A percentile compares a stretch with the other conserved stretches of the same genome.
Conservation (phyloP, 2,888 invertebrate genomes). For the Scaeva pyrastri region DNA sequence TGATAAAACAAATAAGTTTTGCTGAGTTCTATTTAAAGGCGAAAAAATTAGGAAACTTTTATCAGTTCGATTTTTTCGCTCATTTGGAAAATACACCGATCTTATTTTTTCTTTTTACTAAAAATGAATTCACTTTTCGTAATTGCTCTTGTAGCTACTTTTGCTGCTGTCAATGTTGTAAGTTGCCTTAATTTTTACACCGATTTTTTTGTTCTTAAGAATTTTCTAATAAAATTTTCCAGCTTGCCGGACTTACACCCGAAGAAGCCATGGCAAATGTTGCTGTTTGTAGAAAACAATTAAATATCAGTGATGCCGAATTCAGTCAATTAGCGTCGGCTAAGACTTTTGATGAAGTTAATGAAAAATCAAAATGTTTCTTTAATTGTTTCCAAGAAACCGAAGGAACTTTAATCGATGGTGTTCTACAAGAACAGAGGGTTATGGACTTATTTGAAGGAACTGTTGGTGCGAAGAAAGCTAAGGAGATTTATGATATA, state of each 20-base stretch:
- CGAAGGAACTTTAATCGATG: constrained; percentile 8
- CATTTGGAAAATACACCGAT: background rate
- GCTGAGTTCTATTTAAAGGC: too few relatives aligned
- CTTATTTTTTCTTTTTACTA: too few relatives aligned
- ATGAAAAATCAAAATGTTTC: constrained; percentile 6
- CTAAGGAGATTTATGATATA: constrained; percentile 15
- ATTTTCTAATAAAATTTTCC: background rate
- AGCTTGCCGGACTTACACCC: constrained; percentile 3
- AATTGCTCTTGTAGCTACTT: background rate
- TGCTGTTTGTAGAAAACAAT: background rate
- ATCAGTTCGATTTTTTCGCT: background rate
- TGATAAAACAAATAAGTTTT: too few relatives aligned
- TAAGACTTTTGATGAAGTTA: background rate
- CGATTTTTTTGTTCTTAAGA: too few relatives aligned
- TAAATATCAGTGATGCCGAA: background rate
- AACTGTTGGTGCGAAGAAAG: background rate
- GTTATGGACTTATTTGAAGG: background rate
- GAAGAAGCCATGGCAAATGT: background rate
- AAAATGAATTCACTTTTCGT: background rate
- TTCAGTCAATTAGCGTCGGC: background rate
- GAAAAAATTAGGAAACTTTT: background rate
- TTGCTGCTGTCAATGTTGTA: background rate
- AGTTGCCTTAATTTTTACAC: background rate
- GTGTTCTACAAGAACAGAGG: constrained; percentile 11
- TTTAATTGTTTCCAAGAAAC: constrained; percentile 27